Evolutionary conservation across 2,113 vertebrate genomes (phyloP).

Genomic region (Numida meleagris): DNA sequence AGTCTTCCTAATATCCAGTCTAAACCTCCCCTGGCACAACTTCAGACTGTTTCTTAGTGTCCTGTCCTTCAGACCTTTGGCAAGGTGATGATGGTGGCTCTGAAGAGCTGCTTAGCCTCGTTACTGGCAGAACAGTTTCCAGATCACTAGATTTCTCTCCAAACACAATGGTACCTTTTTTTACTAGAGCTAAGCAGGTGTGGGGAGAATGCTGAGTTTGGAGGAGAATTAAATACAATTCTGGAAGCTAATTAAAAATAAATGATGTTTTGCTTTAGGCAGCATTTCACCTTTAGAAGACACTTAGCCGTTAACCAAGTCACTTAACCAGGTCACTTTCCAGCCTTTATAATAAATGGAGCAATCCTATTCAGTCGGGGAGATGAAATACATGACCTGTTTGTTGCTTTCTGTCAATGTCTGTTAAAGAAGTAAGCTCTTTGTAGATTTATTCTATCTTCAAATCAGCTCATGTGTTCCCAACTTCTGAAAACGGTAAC

Average conservation of each 20-base stretch:
- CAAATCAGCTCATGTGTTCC: neutral
- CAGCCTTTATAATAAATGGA: slow-evolving; percentile 15
- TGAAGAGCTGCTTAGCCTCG: neutral
- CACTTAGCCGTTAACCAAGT: slow-evolving; percentile 21
- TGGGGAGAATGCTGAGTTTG: neutral
- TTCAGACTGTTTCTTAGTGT: neutral
- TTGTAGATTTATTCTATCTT: neutral
- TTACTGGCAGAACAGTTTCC: neutral
- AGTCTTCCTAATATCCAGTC: neutral
- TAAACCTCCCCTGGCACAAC: neutral
- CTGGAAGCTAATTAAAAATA: slow-evolving; percentile 53
- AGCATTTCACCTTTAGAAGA: slow-evolving; percentile 16
- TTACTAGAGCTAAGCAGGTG: neutral
- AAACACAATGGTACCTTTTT: neutral
- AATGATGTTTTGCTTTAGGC: slow-evolving; percentile 35
- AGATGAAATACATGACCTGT: neutral
- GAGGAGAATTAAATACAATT: neutral
- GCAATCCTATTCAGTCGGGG: neutral
- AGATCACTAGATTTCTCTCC: neutral
- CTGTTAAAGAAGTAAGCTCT: neutral
- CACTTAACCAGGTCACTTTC: neutral
- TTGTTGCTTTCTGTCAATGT: slow-evolving; percentile 5
- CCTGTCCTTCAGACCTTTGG: neutral
- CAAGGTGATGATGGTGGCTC: neutral
- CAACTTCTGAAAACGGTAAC: neutral